A percentile compares a stretch with the other conserved stretches of the same genome.
These are phyloP conservation scores for Globia sparganii DNA, from an alignment of 2,888 invertebrate genomes.

Conservation along the genomic window DNA sequence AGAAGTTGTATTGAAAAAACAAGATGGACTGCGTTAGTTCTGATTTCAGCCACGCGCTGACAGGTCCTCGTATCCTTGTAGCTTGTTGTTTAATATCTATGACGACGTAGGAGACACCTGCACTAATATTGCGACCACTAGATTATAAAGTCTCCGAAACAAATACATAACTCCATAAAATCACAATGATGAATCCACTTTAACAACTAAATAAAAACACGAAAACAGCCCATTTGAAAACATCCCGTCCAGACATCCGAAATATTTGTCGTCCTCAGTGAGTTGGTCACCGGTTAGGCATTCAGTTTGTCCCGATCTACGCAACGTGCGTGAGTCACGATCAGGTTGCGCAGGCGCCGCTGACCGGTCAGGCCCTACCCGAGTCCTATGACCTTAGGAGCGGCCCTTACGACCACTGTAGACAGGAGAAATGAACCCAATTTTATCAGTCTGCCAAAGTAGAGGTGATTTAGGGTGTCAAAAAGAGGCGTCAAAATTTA, in stretches of 20 bases:
- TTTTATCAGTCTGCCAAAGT: neutral
- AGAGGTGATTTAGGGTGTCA: neutral
- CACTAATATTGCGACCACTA: neutral
- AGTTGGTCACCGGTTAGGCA: slow-evolving; percentile 51
- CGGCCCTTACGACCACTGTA: slow-evolving; percentile 6
- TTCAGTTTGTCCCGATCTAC: slow-evolving; percentile 22
- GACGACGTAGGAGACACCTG: neutral
- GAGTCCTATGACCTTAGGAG: slow-evolving; percentile 47
- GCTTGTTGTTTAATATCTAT: neutral
- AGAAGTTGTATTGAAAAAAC: neutral
- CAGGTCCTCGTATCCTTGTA: neutral
- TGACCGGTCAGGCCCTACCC: slow-evolving; percentile 27
- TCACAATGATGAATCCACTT: neutral
- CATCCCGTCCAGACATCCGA: neutral
- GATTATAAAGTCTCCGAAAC: neutral
- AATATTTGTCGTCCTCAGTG: slow-evolving; percentile 18
- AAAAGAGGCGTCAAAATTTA: no score
- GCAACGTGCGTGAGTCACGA: slow-evolving; percentile 55
- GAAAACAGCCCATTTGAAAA: neutral
- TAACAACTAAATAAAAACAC: slow-evolving; percentile 8
- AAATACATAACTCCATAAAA: neutral
- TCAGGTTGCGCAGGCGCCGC: slow-evolving; percentile 49
- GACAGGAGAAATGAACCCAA: slow-evolving; percentile 3
- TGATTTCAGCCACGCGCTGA: neutral
- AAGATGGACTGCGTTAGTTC: neutral